Conservation (phyloP, 2,888 invertebrate species). For the Ichneumon xanthorius region DNA sequence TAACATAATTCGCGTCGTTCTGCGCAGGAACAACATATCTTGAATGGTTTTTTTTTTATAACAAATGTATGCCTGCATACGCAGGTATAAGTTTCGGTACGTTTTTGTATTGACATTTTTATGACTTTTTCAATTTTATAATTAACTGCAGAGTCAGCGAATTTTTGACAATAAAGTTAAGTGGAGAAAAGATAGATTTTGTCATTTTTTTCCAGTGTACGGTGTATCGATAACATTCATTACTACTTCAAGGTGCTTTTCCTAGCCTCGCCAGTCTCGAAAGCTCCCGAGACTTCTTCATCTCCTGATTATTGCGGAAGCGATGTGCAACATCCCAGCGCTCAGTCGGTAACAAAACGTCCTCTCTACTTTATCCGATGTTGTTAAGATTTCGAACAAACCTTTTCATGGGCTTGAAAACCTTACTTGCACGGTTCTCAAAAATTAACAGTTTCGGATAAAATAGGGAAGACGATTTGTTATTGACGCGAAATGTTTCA, state of each 20-base stretch:
- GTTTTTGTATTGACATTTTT: slow-evolving; percentile 59
- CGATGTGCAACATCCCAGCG: no score
- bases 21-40: slow-evolving; percentile 56
- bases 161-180: slow-evolving; percentile 65
- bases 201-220: background rate
- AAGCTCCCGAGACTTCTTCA: background rate
- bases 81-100: slow-evolving; percentile 56
- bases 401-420: no score
- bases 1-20: slow-evolving; percentile 39
- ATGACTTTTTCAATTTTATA: slow-evolving; percentile 54
- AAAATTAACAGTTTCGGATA: no score
- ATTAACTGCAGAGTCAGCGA: slow-evolving; percentile 52
- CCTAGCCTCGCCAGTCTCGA: background rate
- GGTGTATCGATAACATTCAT: background rate
- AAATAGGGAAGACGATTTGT: no score
- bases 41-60: slow-evolving; percentile 41
- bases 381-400: no score
- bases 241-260: background rate
- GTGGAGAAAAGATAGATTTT: slow-evolving; percentile 20
- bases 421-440: no score
- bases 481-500: no score
- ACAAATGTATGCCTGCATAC: slow-evolving; percentile 33
- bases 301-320: background rate
- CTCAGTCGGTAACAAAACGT: no score
- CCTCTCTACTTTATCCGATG: no score